Conservation (phyloP, 2,113 vertebrate genomes). For the Neolamprologus tretocephalus region DNA sequence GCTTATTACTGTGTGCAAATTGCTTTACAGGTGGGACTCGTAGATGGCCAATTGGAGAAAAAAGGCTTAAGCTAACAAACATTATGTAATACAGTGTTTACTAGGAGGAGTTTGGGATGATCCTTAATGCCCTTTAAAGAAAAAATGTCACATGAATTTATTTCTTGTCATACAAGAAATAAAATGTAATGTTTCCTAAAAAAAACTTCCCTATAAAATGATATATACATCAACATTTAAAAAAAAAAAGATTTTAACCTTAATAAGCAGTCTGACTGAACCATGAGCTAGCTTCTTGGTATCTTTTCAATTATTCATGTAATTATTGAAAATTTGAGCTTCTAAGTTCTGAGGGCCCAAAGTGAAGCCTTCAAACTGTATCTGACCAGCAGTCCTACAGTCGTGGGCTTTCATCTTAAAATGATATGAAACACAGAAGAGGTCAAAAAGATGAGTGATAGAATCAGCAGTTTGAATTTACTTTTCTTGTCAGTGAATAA, state of each 20-base stretch:
- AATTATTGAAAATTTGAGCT: not conserved
- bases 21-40: not conserved
- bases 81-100: not conserved
- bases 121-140: fast-evolving
- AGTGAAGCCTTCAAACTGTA: not conserved
- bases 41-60: not conserved
- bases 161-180: not conserved
- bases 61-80: not conserved
- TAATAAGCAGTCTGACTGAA: not conserved
- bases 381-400: not conserved
- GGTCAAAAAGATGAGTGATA: not conserved
- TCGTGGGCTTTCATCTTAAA: not conserved
- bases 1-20: not conserved
- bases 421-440: not conserved
- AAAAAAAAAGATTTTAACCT: not conserved
- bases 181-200: not conserved
- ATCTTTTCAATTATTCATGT: not conserved
- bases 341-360: not conserved
- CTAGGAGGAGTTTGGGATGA: not conserved
- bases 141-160: not conserved
- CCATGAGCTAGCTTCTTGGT: not conserved
- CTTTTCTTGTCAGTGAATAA: not conserved
- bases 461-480: not conserved
- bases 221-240: not conserved
- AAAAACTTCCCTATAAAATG: not conserved